phyloP scores from a whole-genome alignment of 2,888 invertebrate genomes.

The Nymphalis urticae region DNA sequence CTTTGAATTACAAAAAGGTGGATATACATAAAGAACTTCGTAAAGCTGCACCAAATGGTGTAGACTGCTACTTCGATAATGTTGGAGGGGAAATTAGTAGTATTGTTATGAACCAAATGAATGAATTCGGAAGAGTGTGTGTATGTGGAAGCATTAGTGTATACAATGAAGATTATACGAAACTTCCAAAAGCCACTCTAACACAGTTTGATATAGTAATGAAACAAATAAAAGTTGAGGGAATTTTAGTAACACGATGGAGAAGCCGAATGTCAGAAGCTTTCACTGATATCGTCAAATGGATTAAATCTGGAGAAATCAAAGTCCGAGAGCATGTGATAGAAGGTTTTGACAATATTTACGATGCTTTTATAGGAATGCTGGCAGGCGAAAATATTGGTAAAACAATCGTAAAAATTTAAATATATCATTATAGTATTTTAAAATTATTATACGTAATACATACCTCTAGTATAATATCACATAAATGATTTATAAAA shows the following conservation, averaged over 20 bases:
- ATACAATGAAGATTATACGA: conserved; percentile 53
- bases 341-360: conserved; percentile 86
- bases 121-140: conserved; percentile 52
- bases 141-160: conserved; percentile 61
- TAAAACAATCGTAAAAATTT: conserved; percentile 85
- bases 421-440: conserved; percentile 35
- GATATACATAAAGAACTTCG: conserved; percentile 78
- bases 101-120: conserved; percentile 83
- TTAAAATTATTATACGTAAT: no score
- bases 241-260: conserved; percentile 81
- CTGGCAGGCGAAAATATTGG: conserved; percentile 84
- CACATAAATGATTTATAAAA: no score
- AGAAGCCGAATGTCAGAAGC: conserved; percentile 80
- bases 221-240: conserved; percentile 84
- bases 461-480: no score
- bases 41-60: conserved; percentile 84
- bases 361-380: conserved; percentile 85
- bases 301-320: conserved; percentile 85
- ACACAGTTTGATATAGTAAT: conserved; percentile 79
- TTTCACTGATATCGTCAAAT: conserved; percentile 78
- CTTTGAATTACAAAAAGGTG: conserved; percentile 87
- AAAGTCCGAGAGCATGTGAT: conserved; percentile 84
- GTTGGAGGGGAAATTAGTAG: conserved; percentile 85
- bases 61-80: conserved; percentile 90
- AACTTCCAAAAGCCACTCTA: conserved; percentile 58